A percentile compares a stretch with the other conserved stretches of the same genome.
These are phyloP conservation scores for Tiliqua scincoides DNA, from an alignment of 2,113 vertebrate species.

Conservation along the genomic window DNA sequence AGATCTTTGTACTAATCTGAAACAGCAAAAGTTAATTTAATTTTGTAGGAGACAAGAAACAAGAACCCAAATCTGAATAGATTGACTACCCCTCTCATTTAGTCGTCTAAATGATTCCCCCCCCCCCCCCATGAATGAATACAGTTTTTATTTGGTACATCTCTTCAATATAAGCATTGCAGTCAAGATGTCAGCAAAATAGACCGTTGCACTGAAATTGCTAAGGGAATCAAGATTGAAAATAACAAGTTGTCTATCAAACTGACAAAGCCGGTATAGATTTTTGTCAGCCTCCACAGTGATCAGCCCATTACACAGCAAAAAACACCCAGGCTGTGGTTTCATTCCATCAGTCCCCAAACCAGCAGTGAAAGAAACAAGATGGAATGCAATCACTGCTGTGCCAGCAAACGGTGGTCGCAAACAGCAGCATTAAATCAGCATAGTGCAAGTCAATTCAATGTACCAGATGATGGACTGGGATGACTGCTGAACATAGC, in stretches of 20 bases:
- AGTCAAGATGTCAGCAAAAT: neutral
- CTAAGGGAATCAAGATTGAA: neutral
- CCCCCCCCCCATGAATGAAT: neutral
- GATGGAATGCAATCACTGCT: neutral
- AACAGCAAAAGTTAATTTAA: neutral
- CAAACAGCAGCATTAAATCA: neutral
- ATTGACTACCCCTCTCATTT: neutral
- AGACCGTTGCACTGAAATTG: neutral
- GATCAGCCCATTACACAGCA: neutral
- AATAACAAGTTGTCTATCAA: conserved; percentile 7
- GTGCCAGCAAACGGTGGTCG: neutral
- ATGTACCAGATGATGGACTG: neutral
- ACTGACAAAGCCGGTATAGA: conserved; percentile 4
- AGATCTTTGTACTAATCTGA: too few species aligned
- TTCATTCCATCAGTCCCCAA: neutral
- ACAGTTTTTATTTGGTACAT: neutral
- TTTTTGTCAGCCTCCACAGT: neutral
- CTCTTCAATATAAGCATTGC: neutral
- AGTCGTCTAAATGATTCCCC: neutral
- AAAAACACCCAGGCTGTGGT: neutral
- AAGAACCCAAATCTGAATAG: neutral
- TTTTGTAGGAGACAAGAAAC: neutral
- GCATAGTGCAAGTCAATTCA: neutral
- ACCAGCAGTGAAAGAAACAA: neutral
- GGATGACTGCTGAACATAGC: neutral